A percentile compares a stretch with the other conserved stretches of the same genome.
Evolutionary conservation across 2,888 invertebrate species (phyloP).

Genomic region (Lottia scabra): DNA sequence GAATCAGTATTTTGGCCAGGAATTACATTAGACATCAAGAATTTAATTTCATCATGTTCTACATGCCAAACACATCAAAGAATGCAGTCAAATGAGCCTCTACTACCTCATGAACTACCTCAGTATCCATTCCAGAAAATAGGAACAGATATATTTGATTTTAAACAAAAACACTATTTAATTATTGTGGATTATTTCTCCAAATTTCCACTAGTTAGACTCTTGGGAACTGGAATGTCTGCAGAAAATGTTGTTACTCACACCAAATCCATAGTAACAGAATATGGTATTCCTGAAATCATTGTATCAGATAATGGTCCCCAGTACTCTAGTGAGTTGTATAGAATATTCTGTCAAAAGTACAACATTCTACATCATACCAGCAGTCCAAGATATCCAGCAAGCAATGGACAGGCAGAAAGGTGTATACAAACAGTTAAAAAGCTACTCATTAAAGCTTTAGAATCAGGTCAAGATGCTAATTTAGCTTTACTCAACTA

Average conservation of each 20-base stretch:
- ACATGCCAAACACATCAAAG: neutral
- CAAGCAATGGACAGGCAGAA: neutral
- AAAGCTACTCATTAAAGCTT: constrained; percentile 2
- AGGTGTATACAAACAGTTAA: constrained; percentile 4
- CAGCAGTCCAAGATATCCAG: constrained; percentile 3
- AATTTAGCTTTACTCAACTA: constrained; percentile 5
- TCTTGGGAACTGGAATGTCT: neutral
- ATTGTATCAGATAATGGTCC: neutral
- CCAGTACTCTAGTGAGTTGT: neutral
- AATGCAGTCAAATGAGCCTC: neutral
- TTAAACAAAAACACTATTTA: neutral
- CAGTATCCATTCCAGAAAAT: constrained; percentile 7
- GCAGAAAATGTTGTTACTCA: neutral
- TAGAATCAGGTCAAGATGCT: neutral
- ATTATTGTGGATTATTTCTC: constrained; percentile 11
- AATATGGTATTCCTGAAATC: neutral
- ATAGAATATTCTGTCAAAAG: neutral
- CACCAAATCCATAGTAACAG: neutral
- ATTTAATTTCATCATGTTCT: constrained; percentile 1
- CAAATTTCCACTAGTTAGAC: neutral
- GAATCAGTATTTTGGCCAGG: constrained; percentile 10
- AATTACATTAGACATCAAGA: constrained; percentile 5
- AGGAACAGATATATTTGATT: constrained; percentile 6
- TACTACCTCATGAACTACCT: constrained; percentile 4
- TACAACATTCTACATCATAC: neutral